Percentiles rank a stretch among this genome's conserved stretches.
Conservation (phyloP, 2,113 vertebrate genomes). For the Atractosteus spatula region DNA sequence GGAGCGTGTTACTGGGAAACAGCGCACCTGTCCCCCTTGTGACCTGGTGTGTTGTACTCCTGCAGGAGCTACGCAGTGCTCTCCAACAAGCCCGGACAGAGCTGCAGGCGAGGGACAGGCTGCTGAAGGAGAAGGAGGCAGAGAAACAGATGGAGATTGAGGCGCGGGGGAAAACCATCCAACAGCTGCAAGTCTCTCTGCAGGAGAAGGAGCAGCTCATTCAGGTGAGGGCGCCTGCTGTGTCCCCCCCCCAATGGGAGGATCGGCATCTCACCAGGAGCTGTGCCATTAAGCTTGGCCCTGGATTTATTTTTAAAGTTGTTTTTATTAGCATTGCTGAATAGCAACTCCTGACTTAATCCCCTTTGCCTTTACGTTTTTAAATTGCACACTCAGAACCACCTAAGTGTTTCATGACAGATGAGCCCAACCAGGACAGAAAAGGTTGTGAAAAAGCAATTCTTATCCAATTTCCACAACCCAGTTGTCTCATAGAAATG, state of each 20-base stretch:
- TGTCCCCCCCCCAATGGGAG: background rate
- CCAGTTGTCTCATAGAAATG: too few relatives aligned
- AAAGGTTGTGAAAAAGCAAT: too few relatives aligned
- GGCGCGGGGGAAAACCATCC: constrained; percentile 65
- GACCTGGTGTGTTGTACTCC: background rate
- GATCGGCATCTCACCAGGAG: background rate
- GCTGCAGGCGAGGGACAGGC: constrained; percentile 70
- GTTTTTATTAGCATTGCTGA: background rate
- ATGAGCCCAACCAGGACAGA: too few relatives aligned
- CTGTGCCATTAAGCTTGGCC: background rate
- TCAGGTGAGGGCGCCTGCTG: constrained; percentile 52
- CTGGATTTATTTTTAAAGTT: background rate
- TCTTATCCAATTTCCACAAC: too few relatives aligned
- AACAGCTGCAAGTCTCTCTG: constrained; percentile 67
- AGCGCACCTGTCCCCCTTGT: too few relatives aligned
- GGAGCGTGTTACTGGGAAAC: too few relatives aligned
- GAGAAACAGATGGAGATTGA: constrained; percentile 61
- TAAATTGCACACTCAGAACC: too few relatives aligned
- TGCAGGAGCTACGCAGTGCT: constrained; percentile 76
- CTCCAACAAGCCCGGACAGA: constrained; percentile 70
- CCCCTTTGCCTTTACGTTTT: too few relatives aligned
- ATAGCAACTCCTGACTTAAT: too few relatives aligned
- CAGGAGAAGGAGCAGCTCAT: constrained; percentile 74
- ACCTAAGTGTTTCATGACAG: too few relatives aligned
- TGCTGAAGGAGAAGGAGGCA: constrained; percentile 59